Evolutionary conservation across 2,113 vertebrate genomes (phyloP), one percentile per base, ranked within the genome.

Genomic region (Zapornia atra): DNA sequence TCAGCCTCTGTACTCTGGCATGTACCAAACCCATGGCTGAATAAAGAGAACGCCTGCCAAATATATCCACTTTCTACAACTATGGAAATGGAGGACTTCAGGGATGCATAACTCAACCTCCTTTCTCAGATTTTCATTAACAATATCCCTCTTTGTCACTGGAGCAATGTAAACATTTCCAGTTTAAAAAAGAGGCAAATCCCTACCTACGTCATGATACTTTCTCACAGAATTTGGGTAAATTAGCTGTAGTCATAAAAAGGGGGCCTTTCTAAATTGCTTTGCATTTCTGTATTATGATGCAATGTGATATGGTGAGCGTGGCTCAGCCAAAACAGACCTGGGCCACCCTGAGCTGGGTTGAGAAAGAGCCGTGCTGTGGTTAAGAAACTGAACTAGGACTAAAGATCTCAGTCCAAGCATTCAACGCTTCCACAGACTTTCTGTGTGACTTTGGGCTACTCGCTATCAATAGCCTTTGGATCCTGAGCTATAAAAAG

Each of bases 1-100:
- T 90, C 83, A 92, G 92, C 48, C 93, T 96, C 95, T 96, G 60
- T 92, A 90, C 70, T 92, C 68, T 53, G 85, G 77, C 73, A 95
- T 96, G 89, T 95, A 96, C 97, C 95, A 97, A 97, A 96, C 76
- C 38, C 59, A 68, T 48, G 84, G 93, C 83, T 96, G 90, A 96
- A 96, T 87, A 97, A 94, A 91, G 53, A 86, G 90, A 90, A 96
- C 0, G 48, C 57, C 92, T 97, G 97, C 96, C 97, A 97, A 97
- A 95, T 91, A 93, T 51, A 97, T 94, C 82, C 65, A 66, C 92
- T 96, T 92, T 97, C 90, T 96, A 95, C 96, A 97, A 90, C 73
- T 95, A 96, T 97, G 92, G 75, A 95, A 95, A 95, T 93, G 34
- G 86, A 93, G 65, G 87, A 77, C 95, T 96, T 97, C n/a, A 36